Evolutionary conservation across 2,113 vertebrate genomes (phyloP).

Genomic region (Cnemophilus loriae): DNA sequence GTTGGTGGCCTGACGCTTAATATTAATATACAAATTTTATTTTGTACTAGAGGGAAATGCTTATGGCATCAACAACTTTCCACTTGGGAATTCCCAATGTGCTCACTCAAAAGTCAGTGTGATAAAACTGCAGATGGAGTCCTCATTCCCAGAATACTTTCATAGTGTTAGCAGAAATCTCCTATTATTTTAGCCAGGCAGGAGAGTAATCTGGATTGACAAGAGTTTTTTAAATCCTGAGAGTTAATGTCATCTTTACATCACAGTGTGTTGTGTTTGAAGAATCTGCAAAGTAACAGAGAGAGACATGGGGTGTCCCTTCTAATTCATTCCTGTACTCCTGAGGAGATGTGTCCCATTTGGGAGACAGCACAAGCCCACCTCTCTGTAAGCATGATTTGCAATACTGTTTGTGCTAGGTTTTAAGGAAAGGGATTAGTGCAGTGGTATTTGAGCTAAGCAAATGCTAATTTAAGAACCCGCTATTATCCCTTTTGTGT

Average conservation of each 20-base stretch:
- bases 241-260: not conserved
- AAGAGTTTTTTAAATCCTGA: not conserved
- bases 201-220: not conserved
- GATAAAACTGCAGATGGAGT: not conserved
- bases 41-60: not conserved
- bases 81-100: not conserved
- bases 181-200: not conserved
- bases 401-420: not conserved
- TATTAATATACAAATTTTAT: not conserved
- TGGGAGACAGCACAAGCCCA: not conserved
- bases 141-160: not conserved
- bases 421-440: not conserved
- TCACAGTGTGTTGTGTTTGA: not conserved
- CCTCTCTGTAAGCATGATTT: not conserved
- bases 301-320: not conserved
- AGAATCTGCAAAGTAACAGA: not conserved
- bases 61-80: not conserved
- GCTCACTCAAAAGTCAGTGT: not conserved
- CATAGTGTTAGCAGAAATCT: not conserved
- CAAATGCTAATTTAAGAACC: conserved; percentile 2
- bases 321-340: not conserved
- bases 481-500: not conserved
- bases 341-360: not conserved
- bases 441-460: not conserved
- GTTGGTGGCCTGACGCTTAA: not conserved